A percentile compares a stretch with the other conserved stretches of the same genome.
phyloP scores from a whole-genome alignment of 2,113 vertebrate genomes.

The Charadrius vociferus region DNA sequence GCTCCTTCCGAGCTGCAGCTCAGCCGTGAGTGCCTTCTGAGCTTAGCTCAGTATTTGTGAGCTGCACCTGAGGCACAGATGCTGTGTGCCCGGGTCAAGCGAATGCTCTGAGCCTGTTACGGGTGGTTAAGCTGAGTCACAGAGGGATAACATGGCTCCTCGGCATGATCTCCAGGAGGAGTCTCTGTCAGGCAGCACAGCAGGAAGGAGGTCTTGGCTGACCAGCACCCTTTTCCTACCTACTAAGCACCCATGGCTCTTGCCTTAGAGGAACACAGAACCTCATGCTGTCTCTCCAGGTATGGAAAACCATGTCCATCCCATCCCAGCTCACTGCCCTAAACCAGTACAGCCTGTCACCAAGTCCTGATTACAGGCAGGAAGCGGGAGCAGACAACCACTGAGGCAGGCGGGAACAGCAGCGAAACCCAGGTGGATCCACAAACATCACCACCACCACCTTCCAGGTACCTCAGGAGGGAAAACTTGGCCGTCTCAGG shows the following conservation, averaged over 20 bases:
- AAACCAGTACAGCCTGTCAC: neutral
- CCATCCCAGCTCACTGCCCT: neutral
- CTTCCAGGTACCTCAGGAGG: neutral
- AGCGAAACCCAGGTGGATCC: neutral
- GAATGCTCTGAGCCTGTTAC: neutral
- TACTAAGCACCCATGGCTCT: neutral
- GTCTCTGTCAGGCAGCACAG: rapidly evolving
- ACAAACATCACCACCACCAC: neutral
- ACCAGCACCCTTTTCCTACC: neutral
- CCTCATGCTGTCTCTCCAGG: neutral
- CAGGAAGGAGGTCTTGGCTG: neutral
- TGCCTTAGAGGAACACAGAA: neutral
- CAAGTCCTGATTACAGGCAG: neutral
- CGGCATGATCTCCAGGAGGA: neutral
- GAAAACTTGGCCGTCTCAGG: neutral
- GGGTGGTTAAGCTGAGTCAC: neutral
- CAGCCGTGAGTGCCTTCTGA: neutral
- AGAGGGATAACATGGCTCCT: neutral
- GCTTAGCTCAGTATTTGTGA: neutral
- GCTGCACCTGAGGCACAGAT: neutral
- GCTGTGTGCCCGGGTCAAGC: neutral
- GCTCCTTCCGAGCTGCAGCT: neutral
- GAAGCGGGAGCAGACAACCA: neutral
- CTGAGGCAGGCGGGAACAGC: neutral
- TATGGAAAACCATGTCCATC: neutral